Evolutionary conservation across 2,888 invertebrate genomes (phyloP).

Genomic region (Aleiodes leptofemur): DNA sequence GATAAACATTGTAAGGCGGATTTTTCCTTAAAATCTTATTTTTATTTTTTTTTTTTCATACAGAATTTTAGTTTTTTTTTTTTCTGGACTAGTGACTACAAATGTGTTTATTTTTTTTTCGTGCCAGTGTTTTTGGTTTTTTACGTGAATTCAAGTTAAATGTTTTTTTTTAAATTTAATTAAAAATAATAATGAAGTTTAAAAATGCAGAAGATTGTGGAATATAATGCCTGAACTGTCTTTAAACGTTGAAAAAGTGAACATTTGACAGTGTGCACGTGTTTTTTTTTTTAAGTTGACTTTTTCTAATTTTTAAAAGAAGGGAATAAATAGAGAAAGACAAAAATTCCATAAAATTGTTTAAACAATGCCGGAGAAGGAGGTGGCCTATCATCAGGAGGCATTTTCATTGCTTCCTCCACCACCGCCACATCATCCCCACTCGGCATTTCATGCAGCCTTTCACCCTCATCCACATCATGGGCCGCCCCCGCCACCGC

Average conservation of each 20-base stretch:
- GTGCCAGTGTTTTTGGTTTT: no score
- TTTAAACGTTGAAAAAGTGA: neutral
- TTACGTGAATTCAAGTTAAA: neutral
- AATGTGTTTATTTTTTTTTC: no score
- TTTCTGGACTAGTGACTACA: no score
- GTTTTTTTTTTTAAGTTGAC: conserved; percentile 28
- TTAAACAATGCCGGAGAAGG: conserved; percentile 77
- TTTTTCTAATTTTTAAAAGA: no score
- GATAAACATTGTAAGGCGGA: conserved; percentile 68
- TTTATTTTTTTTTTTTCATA: neutral
- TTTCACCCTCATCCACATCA: conserved; percentile 75
- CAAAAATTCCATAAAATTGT: conserved; percentile 26
- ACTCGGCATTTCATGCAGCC: conserved; percentile 72
- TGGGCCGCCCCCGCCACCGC: conserved; percentile 77
- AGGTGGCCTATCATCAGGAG: conserved; percentile 79
- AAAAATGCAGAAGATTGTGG: conserved; percentile 16
- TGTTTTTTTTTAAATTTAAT: conserved; percentile 16
- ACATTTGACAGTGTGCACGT: conserved; percentile 20
- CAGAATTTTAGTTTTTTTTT: no score
- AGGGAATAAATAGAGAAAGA: no score
- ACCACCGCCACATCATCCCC: conserved; percentile 71
- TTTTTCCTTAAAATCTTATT: neutral
- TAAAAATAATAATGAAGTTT: conserved; percentile 7
- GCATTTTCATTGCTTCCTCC: conserved; percentile 75
- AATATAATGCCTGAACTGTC: neutral